Evolutionary conservation across 2,113 vertebrate genomes (phyloP).

Genomic region (Coregonus clupeaformis): DNA sequence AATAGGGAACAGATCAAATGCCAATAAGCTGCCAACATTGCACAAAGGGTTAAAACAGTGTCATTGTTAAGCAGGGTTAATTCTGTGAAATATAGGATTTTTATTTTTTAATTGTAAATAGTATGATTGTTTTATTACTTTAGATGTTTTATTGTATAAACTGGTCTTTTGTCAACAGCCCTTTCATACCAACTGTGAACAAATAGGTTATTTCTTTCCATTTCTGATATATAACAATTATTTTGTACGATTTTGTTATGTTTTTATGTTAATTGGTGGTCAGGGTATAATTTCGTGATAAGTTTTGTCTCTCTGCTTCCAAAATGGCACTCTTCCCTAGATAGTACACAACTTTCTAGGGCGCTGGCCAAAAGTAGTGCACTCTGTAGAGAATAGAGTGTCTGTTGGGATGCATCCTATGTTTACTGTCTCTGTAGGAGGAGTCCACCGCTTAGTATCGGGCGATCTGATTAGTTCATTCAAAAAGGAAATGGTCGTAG

Average conservation of each 20-base stretch:
- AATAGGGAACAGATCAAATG: no score
- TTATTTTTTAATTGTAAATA: background rate
- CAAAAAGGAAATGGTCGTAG: background rate
- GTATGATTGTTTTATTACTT: background rate
- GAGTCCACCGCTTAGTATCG: background rate
- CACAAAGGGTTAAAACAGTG: no score
- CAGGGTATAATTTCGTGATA: no score
- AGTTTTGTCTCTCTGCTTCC: background rate
- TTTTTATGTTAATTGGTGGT: background rate
- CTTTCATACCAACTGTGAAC: conserved; percentile 8
- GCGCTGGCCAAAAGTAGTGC: no score
- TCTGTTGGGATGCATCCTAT: no score
- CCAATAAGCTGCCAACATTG: background rate
- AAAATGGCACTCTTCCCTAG: no score
- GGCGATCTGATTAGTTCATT: background rate
- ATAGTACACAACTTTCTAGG: no score
- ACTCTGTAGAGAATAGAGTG: no score
- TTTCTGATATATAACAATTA: background rate
- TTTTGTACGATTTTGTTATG: background rate
- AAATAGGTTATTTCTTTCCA: background rate
- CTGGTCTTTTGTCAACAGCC: background rate
- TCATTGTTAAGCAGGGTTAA: background rate
- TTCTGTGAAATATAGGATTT: background rate
- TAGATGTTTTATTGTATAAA: background rate
- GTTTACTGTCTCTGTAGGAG: background rate